Percentiles rank a stretch among this genome's conserved stretches.
Conservation (phyloP, 2,797 vertebrate genomes). For the Epinephelus coioides region DNA sequence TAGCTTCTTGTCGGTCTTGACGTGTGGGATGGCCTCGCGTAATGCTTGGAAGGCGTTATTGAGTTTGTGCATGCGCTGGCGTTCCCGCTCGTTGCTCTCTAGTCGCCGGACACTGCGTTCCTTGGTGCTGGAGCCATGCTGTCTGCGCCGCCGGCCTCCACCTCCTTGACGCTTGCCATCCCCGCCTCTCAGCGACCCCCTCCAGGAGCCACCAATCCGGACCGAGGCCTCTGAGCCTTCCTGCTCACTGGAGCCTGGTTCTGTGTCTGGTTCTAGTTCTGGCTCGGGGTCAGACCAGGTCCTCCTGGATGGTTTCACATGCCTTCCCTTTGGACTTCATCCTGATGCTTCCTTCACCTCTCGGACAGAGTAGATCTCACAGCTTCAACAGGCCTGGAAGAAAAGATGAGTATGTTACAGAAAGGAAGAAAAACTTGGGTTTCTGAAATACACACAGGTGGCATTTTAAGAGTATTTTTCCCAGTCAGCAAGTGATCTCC, state of each 20-base stretch:
- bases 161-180: slow-evolving; percentile 55
- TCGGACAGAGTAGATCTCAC: slow-evolving; percentile 29
- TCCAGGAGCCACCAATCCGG: slow-evolving; percentile 82
- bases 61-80: slow-evolving; percentile 99
- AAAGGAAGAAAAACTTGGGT: not conserved
- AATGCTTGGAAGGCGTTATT: slow-evolving; percentile 98
- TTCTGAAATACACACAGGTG: not conserved
- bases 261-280: slow-evolving; percentile 74
- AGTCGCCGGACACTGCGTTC: slow-evolving; percentile 90
- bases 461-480: not conserved
- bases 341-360: slow-evolving; percentile 58
- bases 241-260: slow-evolving; percentile 85
- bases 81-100: slow-evolving; percentile 97
- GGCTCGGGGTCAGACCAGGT: slow-evolving; percentile 83
- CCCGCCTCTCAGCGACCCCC: slow-evolving; percentile 74
- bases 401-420: not conserved
- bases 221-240: slow-evolving; percentile 88
- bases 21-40: slow-evolving; percentile 95
- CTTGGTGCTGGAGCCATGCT: slow-evolving; percentile 84
- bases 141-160: slow-evolving; percentile 74
- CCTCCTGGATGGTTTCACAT: slow-evolving; percentile 83
- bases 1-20: slow-evolving; percentile 95
- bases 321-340: slow-evolving; percentile 96
- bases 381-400: slow-evolving; percentile 47
- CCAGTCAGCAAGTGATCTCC: not conserved